A percentile compares a stretch with the other conserved stretches of the same genome.
These are phyloP conservation scores for Podilymbus podiceps DNA, from an alignment of 2,113 vertebrate genomes.

Conservation along the genomic window DNA sequence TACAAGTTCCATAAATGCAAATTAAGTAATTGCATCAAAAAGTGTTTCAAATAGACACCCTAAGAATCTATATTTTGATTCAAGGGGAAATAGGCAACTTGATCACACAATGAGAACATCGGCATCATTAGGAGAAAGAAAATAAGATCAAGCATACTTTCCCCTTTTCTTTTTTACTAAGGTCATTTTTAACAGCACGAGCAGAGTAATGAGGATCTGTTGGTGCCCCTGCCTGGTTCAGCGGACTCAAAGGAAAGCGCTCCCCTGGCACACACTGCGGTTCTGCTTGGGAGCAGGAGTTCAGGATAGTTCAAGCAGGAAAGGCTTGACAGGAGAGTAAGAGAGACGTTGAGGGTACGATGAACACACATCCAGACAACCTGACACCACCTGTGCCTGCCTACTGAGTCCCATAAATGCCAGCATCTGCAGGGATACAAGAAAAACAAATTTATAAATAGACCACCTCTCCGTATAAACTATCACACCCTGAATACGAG, in stretches of 20 bases:
- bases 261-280: background rate
- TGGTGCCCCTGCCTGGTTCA: background rate
- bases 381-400: background rate
- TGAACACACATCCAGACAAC: background rate
- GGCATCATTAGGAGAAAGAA: background rate
- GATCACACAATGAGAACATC: background rate
- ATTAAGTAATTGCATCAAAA: background rate
- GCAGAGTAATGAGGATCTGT: background rate
- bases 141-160: background rate
- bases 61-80: background rate
- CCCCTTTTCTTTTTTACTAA: background rate
- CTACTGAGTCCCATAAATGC: accelerated
- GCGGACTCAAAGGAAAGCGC: background rate
- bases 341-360: background rate
- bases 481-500: background rate
- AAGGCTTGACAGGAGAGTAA: background rate
- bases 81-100: background rate
- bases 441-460: background rate
- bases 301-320: background rate
- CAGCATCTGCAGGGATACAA: accelerated
- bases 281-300: background rate
- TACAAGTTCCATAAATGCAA: background rate
- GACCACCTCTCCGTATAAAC: background rate
- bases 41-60: background rate
- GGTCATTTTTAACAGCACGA: background rate